Evolutionary conservation across 2,888 invertebrate genomes (phyloP), one percentile per base, ranked within the genome.

Genomic region (Glyphotaelius pellucidus): DNA sequence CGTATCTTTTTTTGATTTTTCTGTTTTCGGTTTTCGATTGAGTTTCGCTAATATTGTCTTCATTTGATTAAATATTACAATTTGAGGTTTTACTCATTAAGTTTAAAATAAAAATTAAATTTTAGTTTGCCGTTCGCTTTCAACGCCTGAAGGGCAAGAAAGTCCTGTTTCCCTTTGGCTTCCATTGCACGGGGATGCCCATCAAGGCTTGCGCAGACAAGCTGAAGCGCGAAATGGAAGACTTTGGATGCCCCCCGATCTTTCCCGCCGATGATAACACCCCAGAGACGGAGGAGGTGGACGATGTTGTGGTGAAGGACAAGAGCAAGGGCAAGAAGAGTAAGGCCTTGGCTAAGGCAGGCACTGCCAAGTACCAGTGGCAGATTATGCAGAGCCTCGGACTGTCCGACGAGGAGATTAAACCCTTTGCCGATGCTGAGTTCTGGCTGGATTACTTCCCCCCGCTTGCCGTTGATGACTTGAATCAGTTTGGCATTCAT

Each of bases 161-260:
- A 94, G 98, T 98, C 19, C 96, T 99, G 14, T 99, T 99, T 95
- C 99, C 99, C 25, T 99, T 99, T 96, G 99, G 99, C 4, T 98
- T 99, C 94, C 99, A 99, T 95, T 99, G 99, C 94, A 99, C 99
- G 35, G 99, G 99, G 86, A 99, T 99, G 99, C 99, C 99, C 0
- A 99, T 99, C 93, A 99, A 99, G 95, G 99, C 99, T 0, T 99
- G 99, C 96, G 98, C 99, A 25, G 99, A 99, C 95, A 99, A 99
- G 95, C 95, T 99, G 84, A 98, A 98, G 94, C 96, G 99, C 92
- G 99, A 99, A 96, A 98, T 99, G 95, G 98, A 98, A 94, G 95
- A 97, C 14, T 99, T 97, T 96, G 99, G 99, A 0, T 98, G 96
- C 95, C 99, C 99, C 32, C 99, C 99, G 2, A 95, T 97, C 35